A percentile compares a stretch with the other conserved stretches of the same genome.
Conservation (phyloP, 2,113 vertebrate species). For the Petaurus breviceps region DNA sequence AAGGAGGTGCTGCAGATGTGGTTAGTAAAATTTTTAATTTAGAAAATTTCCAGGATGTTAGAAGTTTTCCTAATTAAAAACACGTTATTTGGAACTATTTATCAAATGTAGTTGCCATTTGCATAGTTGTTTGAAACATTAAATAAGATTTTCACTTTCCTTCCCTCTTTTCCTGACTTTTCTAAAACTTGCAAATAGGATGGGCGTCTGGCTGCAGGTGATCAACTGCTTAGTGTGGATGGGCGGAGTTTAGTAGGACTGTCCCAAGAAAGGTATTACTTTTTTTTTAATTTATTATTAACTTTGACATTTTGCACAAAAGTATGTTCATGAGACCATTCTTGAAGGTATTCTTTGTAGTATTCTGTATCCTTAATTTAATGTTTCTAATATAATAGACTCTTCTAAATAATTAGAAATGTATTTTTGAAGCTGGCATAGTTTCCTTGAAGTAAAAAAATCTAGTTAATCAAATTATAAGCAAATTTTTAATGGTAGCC, state of each 20-base stretch:
- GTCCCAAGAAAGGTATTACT: slow-evolving; percentile 94
- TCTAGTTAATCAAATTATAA: too few species aligned
- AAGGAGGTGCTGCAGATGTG: slow-evolving; percentile 96
- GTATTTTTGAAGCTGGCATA: background rate
- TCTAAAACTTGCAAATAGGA: slow-evolving; percentile 84
- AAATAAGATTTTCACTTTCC: fast-evolving
- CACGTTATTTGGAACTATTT: background rate
- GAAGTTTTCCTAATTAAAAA: background rate
- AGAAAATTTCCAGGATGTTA: background rate
- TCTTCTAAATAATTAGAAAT: background rate
- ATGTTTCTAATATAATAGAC: background rate
- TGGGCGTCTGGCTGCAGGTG: slow-evolving; percentile 95
- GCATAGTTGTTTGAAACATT: background rate
- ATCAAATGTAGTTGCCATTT: background rate
- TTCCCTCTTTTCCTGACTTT: background rate
- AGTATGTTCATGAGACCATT: background rate
- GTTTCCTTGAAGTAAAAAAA: background rate
- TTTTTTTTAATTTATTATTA: background rate
- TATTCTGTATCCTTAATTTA: background rate
- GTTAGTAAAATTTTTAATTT: slow-evolving; percentile 84
- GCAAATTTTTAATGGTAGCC: background rate
- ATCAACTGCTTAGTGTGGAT: slow-evolving; percentile 97
- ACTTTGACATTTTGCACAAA: background rate
- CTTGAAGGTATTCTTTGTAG: background rate
- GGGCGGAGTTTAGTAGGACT: slow-evolving; percentile 96